Evolutionary conservation across 2,113 vertebrate genomes (phyloP).

Genomic region (Opisthocomus hoazin): DNA sequence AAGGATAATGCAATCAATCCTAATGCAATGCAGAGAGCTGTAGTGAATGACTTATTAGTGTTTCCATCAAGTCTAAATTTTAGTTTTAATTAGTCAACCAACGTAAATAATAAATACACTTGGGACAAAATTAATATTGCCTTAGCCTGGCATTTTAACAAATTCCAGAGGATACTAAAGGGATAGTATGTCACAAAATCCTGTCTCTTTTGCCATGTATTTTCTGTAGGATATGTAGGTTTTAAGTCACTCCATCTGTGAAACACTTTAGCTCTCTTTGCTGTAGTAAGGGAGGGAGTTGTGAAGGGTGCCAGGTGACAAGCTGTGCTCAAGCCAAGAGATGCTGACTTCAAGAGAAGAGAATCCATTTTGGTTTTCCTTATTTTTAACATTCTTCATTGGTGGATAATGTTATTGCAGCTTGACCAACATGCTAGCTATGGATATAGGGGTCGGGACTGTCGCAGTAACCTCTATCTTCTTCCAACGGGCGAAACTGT

Average conservation of each 20-base stretch:
- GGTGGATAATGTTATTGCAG: neutral
- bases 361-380: neutral
- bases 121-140: neutral
- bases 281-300: neutral
- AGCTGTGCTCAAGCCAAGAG: neutral
- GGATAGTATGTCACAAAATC: neutral
- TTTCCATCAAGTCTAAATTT: neutral
- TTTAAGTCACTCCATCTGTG: neutral
- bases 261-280: neutral
- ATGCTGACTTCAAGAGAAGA: neutral
- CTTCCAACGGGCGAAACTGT: slow-evolving; percentile 97
- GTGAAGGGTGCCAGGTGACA: neutral
- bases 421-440: slow-evolving; percentile 83
- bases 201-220: neutral
- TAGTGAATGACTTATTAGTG: neutral
- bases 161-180: neutral
- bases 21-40: neutral
- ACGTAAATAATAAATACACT: neutral
- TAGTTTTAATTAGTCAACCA: slow-evolving; percentile 16
- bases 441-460: slow-evolving; percentile 94
- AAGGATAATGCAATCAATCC: neutral
- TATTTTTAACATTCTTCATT: neutral
- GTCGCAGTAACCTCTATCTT: slow-evolving; percentile 94
- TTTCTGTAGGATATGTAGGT: neutral
- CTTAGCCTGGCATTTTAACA: neutral